Percentiles rank a stretch among this genome's conserved stretches.
These are phyloP conservation scores for Potorous gilbertii DNA, from an alignment of 2,797 vertebrate genomes.

Conservation along the genomic window DNA sequence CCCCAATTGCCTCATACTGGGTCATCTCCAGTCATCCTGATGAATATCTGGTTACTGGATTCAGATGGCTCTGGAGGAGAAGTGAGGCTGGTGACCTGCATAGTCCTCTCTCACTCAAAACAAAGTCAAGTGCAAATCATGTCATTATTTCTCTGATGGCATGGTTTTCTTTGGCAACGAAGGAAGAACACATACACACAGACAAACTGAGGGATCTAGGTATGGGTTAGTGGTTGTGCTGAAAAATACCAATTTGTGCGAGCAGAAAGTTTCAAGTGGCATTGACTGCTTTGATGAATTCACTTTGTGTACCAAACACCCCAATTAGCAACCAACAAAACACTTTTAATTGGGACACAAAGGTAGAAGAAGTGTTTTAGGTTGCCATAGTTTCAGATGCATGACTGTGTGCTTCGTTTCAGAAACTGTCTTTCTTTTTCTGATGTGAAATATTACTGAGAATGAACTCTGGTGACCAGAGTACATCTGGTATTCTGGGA, in stretches of 20 bases:
- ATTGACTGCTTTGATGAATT: constrained; percentile 69
- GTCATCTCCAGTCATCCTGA: no score
- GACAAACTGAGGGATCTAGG: constrained; percentile 38
- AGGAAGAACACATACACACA: no score
- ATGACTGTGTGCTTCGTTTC: constrained; percentile 63
- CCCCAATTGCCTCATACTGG: no score
- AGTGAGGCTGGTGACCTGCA: no score
- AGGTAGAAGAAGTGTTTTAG: constrained; percentile 70
- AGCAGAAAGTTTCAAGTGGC: constrained; percentile 67
- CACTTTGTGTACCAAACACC: constrained; percentile 70
- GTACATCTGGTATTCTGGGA: constrained; percentile 65
- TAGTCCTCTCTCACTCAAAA: no score
- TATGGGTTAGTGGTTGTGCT: constrained; percentile 50
- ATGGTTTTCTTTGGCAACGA: no score
- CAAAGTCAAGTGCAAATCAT: no score
- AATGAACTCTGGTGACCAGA: constrained; percentile 48
- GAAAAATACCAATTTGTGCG: constrained; percentile 66
- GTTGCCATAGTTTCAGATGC: constrained; percentile 77
- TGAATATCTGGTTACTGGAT: no score
- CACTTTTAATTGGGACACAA: constrained; percentile 76
- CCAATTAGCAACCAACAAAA: constrained; percentile 71
- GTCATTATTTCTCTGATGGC: no score
- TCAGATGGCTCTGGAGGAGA: no score
- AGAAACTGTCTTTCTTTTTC: constrained; percentile 69
- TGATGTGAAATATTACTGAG: constrained; percentile 53